phyloP scores from a whole-genome alignment of 2,888 invertebrate genomes.

The Aporophyla nigra region DNA sequence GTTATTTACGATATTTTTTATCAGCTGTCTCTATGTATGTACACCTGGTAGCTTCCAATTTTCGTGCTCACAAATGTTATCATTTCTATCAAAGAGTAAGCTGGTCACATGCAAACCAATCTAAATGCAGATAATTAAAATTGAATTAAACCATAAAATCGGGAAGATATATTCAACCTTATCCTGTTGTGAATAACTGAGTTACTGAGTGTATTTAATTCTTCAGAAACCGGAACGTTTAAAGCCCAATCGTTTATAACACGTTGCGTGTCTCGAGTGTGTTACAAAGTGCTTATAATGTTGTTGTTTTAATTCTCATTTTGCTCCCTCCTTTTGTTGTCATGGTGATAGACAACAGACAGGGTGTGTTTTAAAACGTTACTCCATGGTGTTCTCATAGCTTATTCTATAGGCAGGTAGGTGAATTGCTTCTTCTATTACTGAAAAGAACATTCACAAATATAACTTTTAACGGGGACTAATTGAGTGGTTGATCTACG shows the following conservation, averaged over 20 bases:
- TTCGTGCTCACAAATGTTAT: no score
- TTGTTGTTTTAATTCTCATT: conserved; percentile 41
- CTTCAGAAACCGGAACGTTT: conserved; percentile 13
- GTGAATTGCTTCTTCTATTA: neutral
- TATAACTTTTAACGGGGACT: neutral
- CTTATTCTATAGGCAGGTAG: neutral
- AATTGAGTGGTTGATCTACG: neutral
- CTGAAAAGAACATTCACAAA: neutral
- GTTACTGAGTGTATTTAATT: neutral
- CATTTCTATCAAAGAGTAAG: no score
- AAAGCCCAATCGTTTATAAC: neutral
- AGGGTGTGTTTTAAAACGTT: conserved; percentile 25
- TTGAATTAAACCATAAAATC: neutral
- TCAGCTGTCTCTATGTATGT: no score
- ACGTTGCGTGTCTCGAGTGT: conserved; percentile 39
- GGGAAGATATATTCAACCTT: neutral
- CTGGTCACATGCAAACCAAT: neutral
- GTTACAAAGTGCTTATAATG: conserved; percentile 22
- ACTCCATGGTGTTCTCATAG: neutral
- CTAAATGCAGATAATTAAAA: neutral
- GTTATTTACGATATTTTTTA: no score
- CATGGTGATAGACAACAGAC: conserved; percentile 42
- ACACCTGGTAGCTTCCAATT: no score
- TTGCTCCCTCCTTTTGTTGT: conserved; percentile 32
- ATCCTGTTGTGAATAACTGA: neutral